Evolutionary conservation across 2,113 vertebrate genomes (phyloP).

Genomic region (Xenus cinereus): DNA sequence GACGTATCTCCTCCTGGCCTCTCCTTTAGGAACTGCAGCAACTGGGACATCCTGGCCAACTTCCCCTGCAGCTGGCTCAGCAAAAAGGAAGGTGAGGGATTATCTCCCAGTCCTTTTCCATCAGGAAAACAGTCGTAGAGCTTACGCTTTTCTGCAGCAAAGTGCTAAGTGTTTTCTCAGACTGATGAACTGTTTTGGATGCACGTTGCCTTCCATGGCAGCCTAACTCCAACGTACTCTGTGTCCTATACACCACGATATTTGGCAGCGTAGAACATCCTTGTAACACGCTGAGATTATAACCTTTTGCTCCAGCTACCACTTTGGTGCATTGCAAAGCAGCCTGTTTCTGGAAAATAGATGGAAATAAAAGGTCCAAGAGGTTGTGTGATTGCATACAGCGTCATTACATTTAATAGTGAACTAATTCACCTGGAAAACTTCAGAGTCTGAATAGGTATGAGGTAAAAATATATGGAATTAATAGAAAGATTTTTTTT

Average conservation of each 20-base stretch:
- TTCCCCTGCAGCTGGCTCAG: background rate
- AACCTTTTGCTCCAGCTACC: background rate
- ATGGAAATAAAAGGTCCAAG: background rate
- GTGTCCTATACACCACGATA: background rate
- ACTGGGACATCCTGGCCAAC: background rate
- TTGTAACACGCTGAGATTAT: background rate
- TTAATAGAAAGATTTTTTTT: background rate
- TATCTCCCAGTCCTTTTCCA: background rate
- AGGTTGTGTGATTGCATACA: background rate
- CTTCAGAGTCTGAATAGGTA: background rate
- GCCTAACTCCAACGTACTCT: background rate
- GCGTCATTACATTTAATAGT: background rate
- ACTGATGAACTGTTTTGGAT: background rate
- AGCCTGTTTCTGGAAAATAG: background rate
- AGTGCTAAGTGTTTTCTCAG: slow-evolving; percentile 21
- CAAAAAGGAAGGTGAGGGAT: background rate
- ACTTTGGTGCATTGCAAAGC: background rate
- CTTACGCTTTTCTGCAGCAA: background rate
- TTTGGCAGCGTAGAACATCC: background rate
- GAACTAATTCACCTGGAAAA: background rate
- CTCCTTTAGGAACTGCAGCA: background rate
- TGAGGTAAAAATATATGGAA: background rate
- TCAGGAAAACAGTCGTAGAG: background rate
- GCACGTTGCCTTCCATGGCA: background rate
- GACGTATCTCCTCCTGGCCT: background rate